These are phyloP conservation scores for Thereva unica DNA, from an alignment of 2,888 invertebrate genomes.

Conservation along the genomic window DNA sequence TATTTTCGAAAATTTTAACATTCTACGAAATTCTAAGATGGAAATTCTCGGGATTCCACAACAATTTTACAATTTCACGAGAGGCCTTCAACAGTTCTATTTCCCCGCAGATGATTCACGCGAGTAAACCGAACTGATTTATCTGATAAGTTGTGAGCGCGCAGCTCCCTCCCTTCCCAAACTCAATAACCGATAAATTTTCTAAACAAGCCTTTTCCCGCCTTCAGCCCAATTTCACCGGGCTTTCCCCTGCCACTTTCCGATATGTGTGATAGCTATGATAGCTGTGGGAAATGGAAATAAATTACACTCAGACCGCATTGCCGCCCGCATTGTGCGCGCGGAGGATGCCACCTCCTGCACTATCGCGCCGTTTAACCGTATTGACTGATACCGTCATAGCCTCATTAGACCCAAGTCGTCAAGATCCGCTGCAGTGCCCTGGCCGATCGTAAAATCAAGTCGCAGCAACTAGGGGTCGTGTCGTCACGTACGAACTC, in stretches of 20 bases:
- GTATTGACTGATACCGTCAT: background rate
- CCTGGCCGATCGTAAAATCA: background rate
- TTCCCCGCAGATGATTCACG: slow-evolving; percentile 5
- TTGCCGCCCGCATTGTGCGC: background rate
- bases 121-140: slow-evolving; percentile 19
- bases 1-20: too few relatives aligned
- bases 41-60: too few relatives aligned
- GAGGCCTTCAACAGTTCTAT: too few relatives aligned
- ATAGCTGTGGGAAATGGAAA: slow-evolving; percentile 29
- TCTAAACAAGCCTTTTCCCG: background rate
- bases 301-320: slow-evolving; percentile 10
- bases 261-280: background rate
- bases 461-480: too few relatives aligned
- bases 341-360: too few relatives aligned
- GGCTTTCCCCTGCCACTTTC: too few relatives aligned
- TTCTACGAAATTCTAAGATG: too few relatives aligned
- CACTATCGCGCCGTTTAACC: too few relatives aligned
- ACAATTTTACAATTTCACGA: too few relatives aligned
- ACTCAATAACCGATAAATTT: slow-evolving; percentile 15
- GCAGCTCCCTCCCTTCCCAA: slow-evolving; percentile 12
- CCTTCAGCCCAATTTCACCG: background rate
- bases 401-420: slow-evolving; percentile 3
- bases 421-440: background rate
- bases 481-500: too few relatives aligned
- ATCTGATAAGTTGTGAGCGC: slow-evolving; percentile 16